Conservation (phyloP, 2,888 invertebrate genomes). For the Lycocerus yunnanus region DNA sequence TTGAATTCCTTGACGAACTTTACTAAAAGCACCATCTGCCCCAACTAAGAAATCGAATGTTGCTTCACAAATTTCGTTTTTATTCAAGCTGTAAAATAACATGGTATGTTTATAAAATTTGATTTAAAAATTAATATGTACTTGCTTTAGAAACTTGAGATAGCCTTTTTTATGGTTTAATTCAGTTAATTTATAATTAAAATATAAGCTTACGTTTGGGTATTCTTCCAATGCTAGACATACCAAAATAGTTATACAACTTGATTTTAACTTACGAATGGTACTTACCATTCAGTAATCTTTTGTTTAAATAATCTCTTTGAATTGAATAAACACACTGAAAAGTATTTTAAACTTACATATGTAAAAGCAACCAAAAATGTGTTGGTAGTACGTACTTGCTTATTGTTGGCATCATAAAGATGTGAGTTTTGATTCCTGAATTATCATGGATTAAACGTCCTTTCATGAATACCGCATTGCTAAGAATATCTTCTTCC, state of each 20-base stretch:
- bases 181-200: slow-evolving; percentile 80
- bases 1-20: slow-evolving; percentile 81
- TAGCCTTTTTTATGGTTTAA: slow-evolving; percentile 72
- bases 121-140: slow-evolving; percentile 25
- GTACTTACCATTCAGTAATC: slow-evolving; percentile 76
- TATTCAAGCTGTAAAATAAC: slow-evolving; percentile 13
- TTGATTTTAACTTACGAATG: not conserved
- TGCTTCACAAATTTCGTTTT: not conserved
- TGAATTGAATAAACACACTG: slow-evolving; percentile 95
- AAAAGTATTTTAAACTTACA: no score
- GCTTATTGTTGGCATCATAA: slow-evolving; percentile 80
- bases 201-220: slow-evolving; percentile 75
- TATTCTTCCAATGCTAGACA: slow-evolving; percentile 78
- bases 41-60: slow-evolving; percentile 84
- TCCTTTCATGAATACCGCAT: slow-evolving; percentile 89
- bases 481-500: slow-evolving; percentile 68
- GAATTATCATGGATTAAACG: slow-evolving; percentile 83
- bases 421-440: slow-evolving; percentile 75
- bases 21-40: slow-evolving; percentile 94
- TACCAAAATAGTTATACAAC: slow-evolving; percentile 5
- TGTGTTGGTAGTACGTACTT: slow-evolving; percentile 60
- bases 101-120: not conserved
- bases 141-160: slow-evolving; percentile 74
- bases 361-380: no score
- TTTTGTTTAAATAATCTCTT: slow-evolving; percentile 83